Evolutionary conservation across 2,888 invertebrate genomes (phyloP).

Genomic region (Conistra vaccinii): DNA sequence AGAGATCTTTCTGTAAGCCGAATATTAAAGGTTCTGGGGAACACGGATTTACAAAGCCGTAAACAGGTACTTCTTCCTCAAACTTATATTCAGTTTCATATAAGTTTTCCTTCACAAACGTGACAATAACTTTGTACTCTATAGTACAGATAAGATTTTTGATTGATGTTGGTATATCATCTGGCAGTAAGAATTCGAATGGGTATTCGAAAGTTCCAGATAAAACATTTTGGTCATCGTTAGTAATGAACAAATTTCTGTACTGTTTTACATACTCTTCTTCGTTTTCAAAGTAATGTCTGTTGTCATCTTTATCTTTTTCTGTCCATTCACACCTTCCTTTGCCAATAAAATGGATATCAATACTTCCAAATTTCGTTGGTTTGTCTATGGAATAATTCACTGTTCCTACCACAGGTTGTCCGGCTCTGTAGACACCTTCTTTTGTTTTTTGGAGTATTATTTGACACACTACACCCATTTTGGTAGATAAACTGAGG

Average conservation of each 20-base stretch:
- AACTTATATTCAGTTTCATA: constrained; percentile 16
- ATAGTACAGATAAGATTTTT: constrained; percentile 31
- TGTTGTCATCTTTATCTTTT: constrained; percentile 3
- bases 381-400: constrained; percentile 64
- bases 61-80: constrained; percentile 40
- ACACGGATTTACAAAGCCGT: constrained; percentile 26
- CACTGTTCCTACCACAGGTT: constrained; percentile 63
- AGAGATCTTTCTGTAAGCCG: constrained; percentile 38
- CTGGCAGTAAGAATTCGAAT: constrained; percentile 51
- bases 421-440: constrained; percentile 63
- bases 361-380: constrained; percentile 59
- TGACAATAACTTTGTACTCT: constrained; percentile 32
- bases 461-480: constrained; percentile 64
- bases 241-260: constrained; percentile 41
- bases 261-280: constrained; percentile 59
- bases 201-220: constrained; percentile 20
- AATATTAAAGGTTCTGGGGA: constrained; percentile 44
- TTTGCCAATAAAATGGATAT: constrained; percentile 64
- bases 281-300: constrained; percentile 20
- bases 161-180: constrained; percentile 48
- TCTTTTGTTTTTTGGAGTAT: constrained; percentile 57
- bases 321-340: constrained; percentile 62
- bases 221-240: constrained; percentile 7
- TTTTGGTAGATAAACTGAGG: constrained; percentile 1
- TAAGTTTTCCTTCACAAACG: constrained; percentile 40